Percentiles rank a stretch among this genome's conserved stretches.
Evolutionary conservation across 1,140 invertebrate genomes (phyloP).

Genomic region (Tenebrio molitor): DNA sequence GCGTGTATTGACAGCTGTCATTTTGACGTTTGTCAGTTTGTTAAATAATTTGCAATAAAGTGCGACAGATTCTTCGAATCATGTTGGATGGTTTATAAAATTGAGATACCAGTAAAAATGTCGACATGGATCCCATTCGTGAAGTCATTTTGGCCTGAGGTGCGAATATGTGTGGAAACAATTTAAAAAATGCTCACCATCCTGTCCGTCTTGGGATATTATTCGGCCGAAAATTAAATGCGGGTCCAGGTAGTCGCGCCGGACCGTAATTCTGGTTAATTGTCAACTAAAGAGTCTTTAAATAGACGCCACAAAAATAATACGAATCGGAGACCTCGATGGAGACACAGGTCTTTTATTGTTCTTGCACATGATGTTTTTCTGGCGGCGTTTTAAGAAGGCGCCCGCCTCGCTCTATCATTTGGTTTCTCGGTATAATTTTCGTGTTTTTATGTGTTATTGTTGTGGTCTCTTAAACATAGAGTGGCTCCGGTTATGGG

Average conservation of each 20-base stretch:
- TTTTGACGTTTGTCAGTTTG: too few relatives aligned
- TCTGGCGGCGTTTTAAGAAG: slow-evolving; percentile 11
- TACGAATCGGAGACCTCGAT: neutral
- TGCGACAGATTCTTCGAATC: too few relatives aligned
- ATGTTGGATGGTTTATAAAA: too few relatives aligned
- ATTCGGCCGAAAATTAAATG: too few relatives aligned
- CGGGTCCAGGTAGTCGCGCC: neutral
- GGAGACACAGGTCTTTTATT: slow-evolving; percentile 26
- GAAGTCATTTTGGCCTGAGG: too few relatives aligned
- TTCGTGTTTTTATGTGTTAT: slow-evolving; percentile 39
- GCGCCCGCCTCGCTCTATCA: slow-evolving; percentile 23
- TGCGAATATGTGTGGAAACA: too few relatives aligned
- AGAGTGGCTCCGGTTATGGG: neutral
- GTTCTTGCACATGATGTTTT: slow-evolving; percentile 38
- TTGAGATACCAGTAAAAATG: too few relatives aligned
- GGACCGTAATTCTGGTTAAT: slow-evolving; percentile 9
- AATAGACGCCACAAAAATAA: slow-evolving; percentile 16
- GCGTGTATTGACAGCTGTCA: too few relatives aligned
- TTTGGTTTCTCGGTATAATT: slow-evolving; percentile 28
- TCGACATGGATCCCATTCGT: too few relatives aligned
- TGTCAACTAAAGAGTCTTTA: slow-evolving; percentile 10
- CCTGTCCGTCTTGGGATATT: too few relatives aligned
- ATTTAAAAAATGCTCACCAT: neutral
- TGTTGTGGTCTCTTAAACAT: slow-evolving; percentile 32
- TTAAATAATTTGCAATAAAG: too few relatives aligned